A percentile compares a stretch with the other conserved stretches of the same genome.
phyloP scores from a whole-genome alignment of 2,888 invertebrate genomes.

The Cepaea hortensis region DNA sequence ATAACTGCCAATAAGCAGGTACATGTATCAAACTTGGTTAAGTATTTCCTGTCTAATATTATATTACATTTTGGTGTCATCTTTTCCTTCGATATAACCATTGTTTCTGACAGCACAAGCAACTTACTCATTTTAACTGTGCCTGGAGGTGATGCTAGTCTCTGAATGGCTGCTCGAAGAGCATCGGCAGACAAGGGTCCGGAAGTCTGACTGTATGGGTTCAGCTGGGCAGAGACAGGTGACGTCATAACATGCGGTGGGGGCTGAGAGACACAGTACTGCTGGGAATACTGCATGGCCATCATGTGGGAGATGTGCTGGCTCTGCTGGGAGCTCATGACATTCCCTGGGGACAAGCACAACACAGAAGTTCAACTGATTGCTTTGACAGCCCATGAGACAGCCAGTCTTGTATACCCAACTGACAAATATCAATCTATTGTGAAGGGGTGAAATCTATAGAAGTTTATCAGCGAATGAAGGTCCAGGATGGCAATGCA shows the following conservation, averaged over 20 bases:
- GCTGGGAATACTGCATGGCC: constrained; percentile 33
- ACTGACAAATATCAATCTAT: too few relatives aligned
- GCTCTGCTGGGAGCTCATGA: constrained; percentile 25
- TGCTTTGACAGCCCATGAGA: too few relatives aligned
- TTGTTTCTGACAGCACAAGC: too few relatives aligned
- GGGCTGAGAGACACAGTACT: constrained; percentile 2
- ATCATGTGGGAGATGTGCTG: constrained; percentile 35
- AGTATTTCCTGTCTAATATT: too few relatives aligned
- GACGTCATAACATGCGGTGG: constrained; percentile 8
- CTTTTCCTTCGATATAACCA: too few relatives aligned
- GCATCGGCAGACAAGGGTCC: constrained; percentile 61
- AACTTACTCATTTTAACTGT: constrained; percentile 42
- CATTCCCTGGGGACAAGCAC: not conserved
- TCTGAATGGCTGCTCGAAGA: constrained; percentile 46
- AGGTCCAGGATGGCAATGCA: too few relatives aligned
- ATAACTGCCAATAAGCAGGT: too few relatives aligned
- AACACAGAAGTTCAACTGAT: not conserved
- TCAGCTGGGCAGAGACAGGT: constrained; percentile 25
- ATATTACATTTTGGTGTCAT: too few relatives aligned
- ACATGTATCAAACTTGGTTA: too few relatives aligned
- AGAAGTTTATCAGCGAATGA: too few relatives aligned
- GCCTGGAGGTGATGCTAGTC: constrained; percentile 42
- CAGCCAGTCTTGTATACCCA: too few relatives aligned
- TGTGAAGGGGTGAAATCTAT: too few relatives aligned
- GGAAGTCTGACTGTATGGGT: constrained; percentile 17